Conservation (phyloP, 2,113 vertebrate genomes). For the Rousettus leschenaultii region DNA sequence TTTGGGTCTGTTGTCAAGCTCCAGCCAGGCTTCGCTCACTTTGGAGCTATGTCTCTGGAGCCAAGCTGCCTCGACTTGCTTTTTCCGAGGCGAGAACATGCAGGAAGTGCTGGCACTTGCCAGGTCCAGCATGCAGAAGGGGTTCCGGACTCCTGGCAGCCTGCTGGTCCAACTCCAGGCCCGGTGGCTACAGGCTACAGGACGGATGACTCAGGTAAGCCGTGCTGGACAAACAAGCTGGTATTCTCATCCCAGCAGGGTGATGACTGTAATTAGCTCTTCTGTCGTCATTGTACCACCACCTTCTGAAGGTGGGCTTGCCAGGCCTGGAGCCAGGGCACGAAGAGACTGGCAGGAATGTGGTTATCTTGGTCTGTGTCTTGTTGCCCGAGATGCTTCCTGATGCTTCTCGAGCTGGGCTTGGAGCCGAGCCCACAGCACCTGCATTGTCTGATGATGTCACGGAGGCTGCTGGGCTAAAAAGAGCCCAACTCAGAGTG, state of each 20-base stretch:
- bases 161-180: neutral
- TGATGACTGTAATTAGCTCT: constrained; percentile 48
- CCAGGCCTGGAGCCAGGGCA: neutral
- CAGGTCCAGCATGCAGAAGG: neutral
- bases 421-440: neutral
- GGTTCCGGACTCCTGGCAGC: neutral
- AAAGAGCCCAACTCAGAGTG: neutral
- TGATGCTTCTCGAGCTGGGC: neutral
- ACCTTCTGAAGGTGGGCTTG: constrained; percentile 33
- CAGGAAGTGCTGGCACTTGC: neutral
- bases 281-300: neutral
- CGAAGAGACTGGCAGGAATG: constrained; percentile 5
- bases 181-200: constrained; percentile 7
- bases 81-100: neutral
- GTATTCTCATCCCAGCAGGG: neutral
- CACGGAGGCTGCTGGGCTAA: neutral
- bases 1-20: neutral
- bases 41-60: neutral
- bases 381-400: constrained; percentile 44
- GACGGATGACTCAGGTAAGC: constrained; percentile 65
- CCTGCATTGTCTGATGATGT: neutral
- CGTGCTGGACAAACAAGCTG: constrained; percentile 56
- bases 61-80: neutral
- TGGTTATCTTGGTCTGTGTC: constrained; percentile 40
- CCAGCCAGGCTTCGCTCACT: neutral